phyloP scores from a whole-genome alignment of 1,140 invertebrate genomes.

The Drosophila bifasciata region DNA sequence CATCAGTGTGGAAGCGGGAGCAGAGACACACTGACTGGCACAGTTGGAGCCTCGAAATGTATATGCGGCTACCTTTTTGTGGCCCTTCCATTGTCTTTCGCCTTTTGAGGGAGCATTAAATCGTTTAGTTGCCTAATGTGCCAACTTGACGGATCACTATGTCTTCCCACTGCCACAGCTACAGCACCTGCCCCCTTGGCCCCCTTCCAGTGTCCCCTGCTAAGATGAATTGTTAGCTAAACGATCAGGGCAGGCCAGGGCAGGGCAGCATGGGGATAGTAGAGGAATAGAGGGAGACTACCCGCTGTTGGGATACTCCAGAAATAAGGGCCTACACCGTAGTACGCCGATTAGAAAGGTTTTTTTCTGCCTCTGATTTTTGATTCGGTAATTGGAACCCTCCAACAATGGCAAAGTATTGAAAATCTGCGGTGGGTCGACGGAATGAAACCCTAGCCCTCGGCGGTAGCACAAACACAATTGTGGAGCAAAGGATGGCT shows the following conservation, averaged over 20 bases:
- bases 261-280: not conserved
- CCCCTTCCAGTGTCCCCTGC: too few species aligned
- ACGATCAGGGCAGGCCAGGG: constrained; percentile 22
- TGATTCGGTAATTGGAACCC: constrained; percentile 52
- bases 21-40: constrained; percentile 28
- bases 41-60: constrained; percentile 66
- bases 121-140: constrained; percentile 82
- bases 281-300: constrained; percentile 7
- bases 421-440: constrained; percentile 31
- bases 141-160: constrained; percentile 79
- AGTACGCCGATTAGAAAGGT: constrained; percentile 49
- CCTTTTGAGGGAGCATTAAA: constrained; percentile 45
- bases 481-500: too few species aligned
- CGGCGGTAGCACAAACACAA: constrained; percentile 32
- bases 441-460: constrained; percentile 40
- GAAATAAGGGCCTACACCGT: constrained; percentile 21
- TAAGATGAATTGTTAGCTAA: constrained; percentile 41
- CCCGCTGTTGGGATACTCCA: constrained; percentile 63
- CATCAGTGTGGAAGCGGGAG: constrained; percentile 1
- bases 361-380: constrained; percentile 11
- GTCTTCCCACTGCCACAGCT: constrained; percentile 23
- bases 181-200: not conserved
- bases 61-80: constrained; percentile 74
- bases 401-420: constrained; percentile 44
- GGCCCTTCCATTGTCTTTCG: constrained; percentile 23